Evolutionary conservation across 2,888 invertebrate genomes (phyloP), one percentile per base, ranked within the genome.

Genomic region (Heliconius hortense): DNA sequence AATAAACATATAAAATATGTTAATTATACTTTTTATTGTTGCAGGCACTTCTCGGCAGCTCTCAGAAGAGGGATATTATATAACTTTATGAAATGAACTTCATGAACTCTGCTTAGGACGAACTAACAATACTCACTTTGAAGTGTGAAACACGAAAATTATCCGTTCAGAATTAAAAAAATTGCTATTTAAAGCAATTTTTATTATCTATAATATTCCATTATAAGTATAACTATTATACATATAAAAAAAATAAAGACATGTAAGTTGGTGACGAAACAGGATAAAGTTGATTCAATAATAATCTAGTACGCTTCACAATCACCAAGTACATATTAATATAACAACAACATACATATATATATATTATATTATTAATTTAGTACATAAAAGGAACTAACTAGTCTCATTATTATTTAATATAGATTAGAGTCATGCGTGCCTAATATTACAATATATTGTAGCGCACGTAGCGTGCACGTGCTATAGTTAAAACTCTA

Each of bases 351-450:
- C 56, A 77, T 75, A 75, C 78, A 78, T 80, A 73, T 79, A 75
- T 79, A 78, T 80, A 73, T 79, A 80, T 79, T 83, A 85, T 84
- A 88, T 88, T 89, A 89, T 88, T 90, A 90, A 86, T 84, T 82
- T 91, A 92, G 89, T 76, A 82, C 92, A 93, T 87, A 85, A 84
- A 90, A 90, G 84, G 85, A 92, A 93, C 93, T 94, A 94, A 94
- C 93, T 93, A 94, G 93, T 94, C 93, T 94, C 92, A 93, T 90
- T 82, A 82, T 84, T 82, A 83, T 90, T 88, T 89, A 90, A 91
- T 88, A 88, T 91, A 92, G 89, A 92, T 89, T 90, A 88, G 90
- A 89, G 91, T 88, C 86, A 86, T 85, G 92, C 89, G 93, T 93
- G 93, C 93, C 93, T 94, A 92, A 92, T 89, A 86, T 85, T 74